These are phyloP conservation scores for Drosophila mimetica DNA, from an alignment of 2,888 invertebrate species.

Conservation along the genomic window DNA sequence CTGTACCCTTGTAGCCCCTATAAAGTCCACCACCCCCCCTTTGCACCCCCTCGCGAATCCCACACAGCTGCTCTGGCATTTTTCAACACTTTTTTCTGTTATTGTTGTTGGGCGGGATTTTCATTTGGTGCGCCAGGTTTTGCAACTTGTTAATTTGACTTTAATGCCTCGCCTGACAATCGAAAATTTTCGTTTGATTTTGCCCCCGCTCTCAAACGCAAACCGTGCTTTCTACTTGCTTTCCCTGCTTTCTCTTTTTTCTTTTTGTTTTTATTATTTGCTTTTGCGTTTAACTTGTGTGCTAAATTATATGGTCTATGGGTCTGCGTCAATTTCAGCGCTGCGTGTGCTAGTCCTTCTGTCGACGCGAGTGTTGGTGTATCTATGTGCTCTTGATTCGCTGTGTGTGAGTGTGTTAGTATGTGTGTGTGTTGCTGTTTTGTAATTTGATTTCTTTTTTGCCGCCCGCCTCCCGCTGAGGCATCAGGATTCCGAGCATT, in stretches of 20 bases:
- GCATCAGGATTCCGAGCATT: constrained; percentile 16
- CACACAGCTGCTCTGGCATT: constrained; percentile 68
- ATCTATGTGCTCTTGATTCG: constrained; percentile 18
- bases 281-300: constrained; percentile 70
- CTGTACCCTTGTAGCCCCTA: constrained; percentile 44
- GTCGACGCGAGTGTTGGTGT: constrained; percentile 52
- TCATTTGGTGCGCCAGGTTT: constrained; percentile 30
- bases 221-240: constrained; percentile 39
- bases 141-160: constrained; percentile 53
- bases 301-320: constrained; percentile 70
- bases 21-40: constrained; percentile 3
- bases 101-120: constrained; percentile 56
- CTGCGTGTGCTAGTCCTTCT: constrained; percentile 42
- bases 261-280: constrained; percentile 27
- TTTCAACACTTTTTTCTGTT: constrained; percentile 62
- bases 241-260: constrained; percentile 37
- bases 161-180: constrained; percentile 54
- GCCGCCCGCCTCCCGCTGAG: constrained; percentile 55
- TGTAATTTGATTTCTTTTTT: constrained; percentile 78
- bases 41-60: constrained; percentile 5
- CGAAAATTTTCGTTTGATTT: constrained; percentile 43
- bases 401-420: constrained; percentile 10
- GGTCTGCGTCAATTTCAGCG: constrained; percentile 65
- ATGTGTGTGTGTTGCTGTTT: constrained; percentile 64
- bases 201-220: constrained; percentile 3